Conservation (phyloP, 2,888 invertebrate genomes). For the Sphaerophoria taeniata region DNA sequence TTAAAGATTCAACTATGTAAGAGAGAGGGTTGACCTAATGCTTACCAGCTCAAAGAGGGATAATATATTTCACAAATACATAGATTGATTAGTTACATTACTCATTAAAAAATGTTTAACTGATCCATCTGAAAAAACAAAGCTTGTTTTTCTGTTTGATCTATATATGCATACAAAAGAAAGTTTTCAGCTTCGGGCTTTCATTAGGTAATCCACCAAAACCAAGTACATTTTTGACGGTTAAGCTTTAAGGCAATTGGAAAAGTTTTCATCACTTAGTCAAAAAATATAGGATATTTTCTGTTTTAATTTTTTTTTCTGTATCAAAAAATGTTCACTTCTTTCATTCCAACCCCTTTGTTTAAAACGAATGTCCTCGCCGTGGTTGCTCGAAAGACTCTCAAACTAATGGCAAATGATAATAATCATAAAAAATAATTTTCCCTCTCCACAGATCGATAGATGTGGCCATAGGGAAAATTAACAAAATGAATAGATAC, state of each 20-base stretch:
- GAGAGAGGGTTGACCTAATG: too few species aligned
- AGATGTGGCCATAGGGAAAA: conserved; percentile 33
- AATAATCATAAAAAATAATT: conserved; percentile 73
- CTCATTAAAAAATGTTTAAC: too few species aligned
- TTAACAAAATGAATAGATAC: conserved; percentile 56
- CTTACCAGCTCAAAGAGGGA: too few species aligned
- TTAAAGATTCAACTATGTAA: too few species aligned
- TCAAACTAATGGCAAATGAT: conserved; percentile 61
- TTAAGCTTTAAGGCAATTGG: conserved; percentile 59
- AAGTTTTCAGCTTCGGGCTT: too few species aligned
- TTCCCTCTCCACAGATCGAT: conserved; percentile 44
- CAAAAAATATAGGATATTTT: conserved; percentile 54
- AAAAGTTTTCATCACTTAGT: conserved; percentile 72
- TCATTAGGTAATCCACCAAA: conserved; percentile 52
- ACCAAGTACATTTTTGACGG: conserved; percentile 63
- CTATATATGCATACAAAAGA: too few species aligned
- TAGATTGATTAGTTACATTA: too few species aligned
- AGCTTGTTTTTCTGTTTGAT: too few species aligned
- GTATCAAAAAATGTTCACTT: conserved; percentile 61
- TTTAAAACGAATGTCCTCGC: conserved; percentile 43
- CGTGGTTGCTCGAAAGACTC: conserved; percentile 36
- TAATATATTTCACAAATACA: too few species aligned
- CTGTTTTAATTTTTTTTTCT: conserved; percentile 59
- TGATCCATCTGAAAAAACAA: too few species aligned
- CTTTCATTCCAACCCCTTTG: conserved; percentile 56